Evolutionary conservation across 2,888 invertebrate species (phyloP).

Genomic region (Galerucella calmariensis): DNA sequence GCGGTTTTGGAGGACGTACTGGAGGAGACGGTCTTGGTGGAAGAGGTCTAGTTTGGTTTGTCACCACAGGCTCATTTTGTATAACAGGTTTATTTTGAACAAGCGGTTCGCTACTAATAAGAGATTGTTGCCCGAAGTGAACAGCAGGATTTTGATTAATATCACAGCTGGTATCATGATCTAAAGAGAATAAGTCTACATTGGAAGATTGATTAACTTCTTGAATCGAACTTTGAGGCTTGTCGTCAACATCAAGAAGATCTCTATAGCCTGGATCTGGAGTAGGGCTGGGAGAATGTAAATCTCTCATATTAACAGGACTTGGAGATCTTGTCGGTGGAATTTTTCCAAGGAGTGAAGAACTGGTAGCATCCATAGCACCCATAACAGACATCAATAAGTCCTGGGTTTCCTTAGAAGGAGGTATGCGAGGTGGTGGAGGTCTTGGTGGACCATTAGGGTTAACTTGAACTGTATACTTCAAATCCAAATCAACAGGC

Average conservation of each 20-base stretch:
- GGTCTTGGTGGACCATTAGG: constrained; percentile 51
- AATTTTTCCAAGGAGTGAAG: constrained; percentile 83
- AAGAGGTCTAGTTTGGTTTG: constrained; percentile 40
- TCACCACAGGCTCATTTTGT: constrained; percentile 17
- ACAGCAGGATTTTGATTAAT: constrained; percentile 64
- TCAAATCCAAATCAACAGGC: constrained; percentile 64
- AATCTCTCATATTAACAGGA: constrained; percentile 83
- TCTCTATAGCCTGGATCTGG: constrained; percentile 75
- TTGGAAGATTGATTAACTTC: constrained; percentile 1
- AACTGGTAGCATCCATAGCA: constrained; percentile 88
- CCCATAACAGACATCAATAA: constrained; percentile 87
- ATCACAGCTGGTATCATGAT: constrained; percentile 56
- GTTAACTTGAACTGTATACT: constrained; percentile 56
- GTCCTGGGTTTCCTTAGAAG: constrained; percentile 85
- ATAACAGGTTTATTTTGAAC: constrained; percentile 1
- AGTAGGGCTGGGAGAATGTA: constrained; percentile 88
- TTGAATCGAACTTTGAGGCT: constrained; percentile 26
- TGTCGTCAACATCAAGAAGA: constrained; percentile 72
- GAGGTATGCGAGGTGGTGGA: constrained; percentile 69
- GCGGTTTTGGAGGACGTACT: constrained; percentile 56
- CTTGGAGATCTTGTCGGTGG: constrained; percentile 89
- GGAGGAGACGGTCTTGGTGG: constrained; percentile 54
- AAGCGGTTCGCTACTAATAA: neutral
- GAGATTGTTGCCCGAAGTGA: constrained; percentile 60
- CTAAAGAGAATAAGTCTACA: constrained; percentile 36